Percentiles rank a stretch among this genome's conserved stretches.
Conservation (phyloP, 2,888 invertebrate species). For the Drosophila affinis region DNA sequence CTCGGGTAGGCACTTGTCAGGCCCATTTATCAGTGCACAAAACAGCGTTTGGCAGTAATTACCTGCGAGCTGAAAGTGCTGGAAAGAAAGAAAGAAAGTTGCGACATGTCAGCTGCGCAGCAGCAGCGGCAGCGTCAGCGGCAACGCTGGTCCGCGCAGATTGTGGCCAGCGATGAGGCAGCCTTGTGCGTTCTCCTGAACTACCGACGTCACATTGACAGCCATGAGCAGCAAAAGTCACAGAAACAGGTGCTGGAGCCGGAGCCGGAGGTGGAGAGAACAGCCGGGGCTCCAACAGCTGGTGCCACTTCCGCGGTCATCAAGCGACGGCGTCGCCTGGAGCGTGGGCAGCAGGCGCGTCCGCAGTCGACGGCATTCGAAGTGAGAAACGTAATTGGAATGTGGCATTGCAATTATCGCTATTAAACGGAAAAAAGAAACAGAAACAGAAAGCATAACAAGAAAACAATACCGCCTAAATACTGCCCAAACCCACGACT, state of each 20-base stretch:
- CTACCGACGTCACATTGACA: conserved; percentile 59
- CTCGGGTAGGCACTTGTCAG: conserved; percentile 29
- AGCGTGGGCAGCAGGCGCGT: conserved; percentile 56
- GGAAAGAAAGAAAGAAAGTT: conserved; percentile 6
- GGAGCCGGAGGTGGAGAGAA: conserved; percentile 10
- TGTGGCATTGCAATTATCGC: conserved; percentile 15
- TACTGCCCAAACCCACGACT: neutral
- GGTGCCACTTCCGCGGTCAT: conserved; percentile 55
- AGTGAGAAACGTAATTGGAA: conserved; percentile 63
- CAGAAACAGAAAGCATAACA: conserved; percentile 1
- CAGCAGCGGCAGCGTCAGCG: conserved; percentile 31
- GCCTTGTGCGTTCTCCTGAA: conserved; percentile 75
- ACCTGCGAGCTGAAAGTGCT: conserved; percentile 40
- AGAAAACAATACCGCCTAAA: neutral
- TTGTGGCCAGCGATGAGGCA: conserved; percentile 75
- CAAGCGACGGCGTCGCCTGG: conserved; percentile 54
- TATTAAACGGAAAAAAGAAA: conserved; percentile 1
- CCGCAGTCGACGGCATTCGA: conserved; percentile 69
- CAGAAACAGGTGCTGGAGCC: conserved; percentile 14
- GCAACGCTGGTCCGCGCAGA: conserved; percentile 78
- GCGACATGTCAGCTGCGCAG: conserved; percentile 21
- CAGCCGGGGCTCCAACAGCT: conserved; percentile 22
- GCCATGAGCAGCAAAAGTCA: neutral
- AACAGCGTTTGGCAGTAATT: conserved; percentile 48
- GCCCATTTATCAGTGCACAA: conserved; percentile 54